Conservation (phyloP, 1,140 invertebrate genomes). For the Hetaerina americana region DNA sequence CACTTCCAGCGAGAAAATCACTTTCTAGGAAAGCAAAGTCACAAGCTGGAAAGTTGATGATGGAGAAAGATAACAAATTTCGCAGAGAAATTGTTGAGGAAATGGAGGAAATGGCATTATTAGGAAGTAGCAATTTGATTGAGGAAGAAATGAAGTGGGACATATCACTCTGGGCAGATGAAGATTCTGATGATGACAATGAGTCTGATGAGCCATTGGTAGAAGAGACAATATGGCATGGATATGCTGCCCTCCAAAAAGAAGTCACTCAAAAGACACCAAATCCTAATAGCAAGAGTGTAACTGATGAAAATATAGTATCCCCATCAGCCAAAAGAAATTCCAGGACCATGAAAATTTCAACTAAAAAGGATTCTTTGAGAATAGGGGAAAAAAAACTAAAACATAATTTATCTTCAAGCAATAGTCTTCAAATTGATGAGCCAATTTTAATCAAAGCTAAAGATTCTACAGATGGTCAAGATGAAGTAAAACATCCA, state of each 20-base stretch:
- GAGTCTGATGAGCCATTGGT: background rate
- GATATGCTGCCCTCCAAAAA: background rate
- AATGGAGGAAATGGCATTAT: background rate
- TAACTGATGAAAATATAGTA: too few relatives aligned
- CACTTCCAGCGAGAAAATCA: background rate
- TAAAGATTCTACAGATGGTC: too few relatives aligned
- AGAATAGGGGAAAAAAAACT: too few relatives aligned
- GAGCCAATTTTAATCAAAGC: too few relatives aligned
- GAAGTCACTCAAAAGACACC: too few relatives aligned
- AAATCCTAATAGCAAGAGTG: too few relatives aligned
- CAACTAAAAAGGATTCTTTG: too few relatives aligned
- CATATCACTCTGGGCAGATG: background rate
- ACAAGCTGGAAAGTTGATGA: background rate
- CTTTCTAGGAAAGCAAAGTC: background rate
- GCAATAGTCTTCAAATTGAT: too few relatives aligned
- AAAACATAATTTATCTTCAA: too few relatives aligned
- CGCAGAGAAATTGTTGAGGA: background rate
- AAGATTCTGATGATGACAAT: background rate
- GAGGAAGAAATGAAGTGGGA: background rate
- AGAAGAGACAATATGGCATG: background rate
- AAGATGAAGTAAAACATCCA: too few relatives aligned
- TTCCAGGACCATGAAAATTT: too few relatives aligned
- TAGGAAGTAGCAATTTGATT: background rate
- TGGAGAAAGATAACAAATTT: background rate
- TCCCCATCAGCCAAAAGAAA: too few relatives aligned